Evolutionary conservation across 1,140 invertebrate species (phyloP).

Genomic region (Piezodorus guildinii): DNA sequence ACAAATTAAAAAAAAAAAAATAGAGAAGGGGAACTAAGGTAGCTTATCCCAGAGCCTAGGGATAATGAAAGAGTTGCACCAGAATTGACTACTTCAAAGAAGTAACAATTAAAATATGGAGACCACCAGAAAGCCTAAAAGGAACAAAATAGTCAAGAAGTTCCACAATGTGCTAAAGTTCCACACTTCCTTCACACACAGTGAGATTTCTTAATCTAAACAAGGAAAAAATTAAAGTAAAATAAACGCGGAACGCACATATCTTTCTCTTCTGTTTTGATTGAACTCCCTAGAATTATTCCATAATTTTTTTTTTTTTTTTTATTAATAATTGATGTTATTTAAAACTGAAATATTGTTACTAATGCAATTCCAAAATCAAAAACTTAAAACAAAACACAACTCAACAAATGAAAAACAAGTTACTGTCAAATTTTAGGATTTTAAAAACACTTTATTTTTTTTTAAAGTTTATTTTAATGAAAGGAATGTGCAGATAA

Average conservation of each 20-base stretch:
- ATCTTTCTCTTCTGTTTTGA: not conserved
- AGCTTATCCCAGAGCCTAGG: not conserved
- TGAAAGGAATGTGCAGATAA: conserved; percentile 14
- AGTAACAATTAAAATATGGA: not conserved
- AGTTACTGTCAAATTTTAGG: too few species aligned
- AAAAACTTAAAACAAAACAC: not conserved
- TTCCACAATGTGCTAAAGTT: not conserved
- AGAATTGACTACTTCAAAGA: not conserved
- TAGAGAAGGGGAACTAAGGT: not conserved
- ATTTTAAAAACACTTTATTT: too few species aligned
- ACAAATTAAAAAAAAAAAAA: not conserved
- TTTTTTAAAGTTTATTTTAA: too few species aligned
- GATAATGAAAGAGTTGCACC: not conserved
- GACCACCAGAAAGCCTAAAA: not conserved
- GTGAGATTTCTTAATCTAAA: not conserved
- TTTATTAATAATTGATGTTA: too few species aligned
- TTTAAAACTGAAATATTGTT: not conserved
- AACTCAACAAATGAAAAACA: not conserved
- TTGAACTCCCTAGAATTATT: too few species aligned
- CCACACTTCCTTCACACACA: not conserved
- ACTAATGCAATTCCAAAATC: not conserved
- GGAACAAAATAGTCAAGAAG: not conserved
- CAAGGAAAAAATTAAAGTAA: not conserved
- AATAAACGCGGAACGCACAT: conserved; percentile 1
- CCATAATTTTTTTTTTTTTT: too few species aligned